A percentile compares a stretch with the other conserved stretches of the same genome.
phyloP scores from a whole-genome alignment of 2,797 vertebrate genomes.

The Darevskia nairensis region DNA sequence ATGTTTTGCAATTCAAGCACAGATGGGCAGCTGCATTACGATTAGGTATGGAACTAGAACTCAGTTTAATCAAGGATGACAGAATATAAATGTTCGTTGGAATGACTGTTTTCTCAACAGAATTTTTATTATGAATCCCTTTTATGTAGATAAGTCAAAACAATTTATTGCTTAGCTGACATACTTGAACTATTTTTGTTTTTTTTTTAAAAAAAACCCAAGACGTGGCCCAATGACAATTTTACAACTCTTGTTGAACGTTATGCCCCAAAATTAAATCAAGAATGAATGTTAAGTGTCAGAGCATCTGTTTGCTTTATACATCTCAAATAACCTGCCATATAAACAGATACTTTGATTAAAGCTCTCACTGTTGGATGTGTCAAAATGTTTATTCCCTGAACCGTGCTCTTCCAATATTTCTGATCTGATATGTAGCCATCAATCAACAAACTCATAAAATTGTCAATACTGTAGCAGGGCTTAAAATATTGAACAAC shows the following conservation, averaged over 20 bases:
- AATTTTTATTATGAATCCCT: slow-evolving; percentile 22
- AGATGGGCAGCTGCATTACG: background rate
- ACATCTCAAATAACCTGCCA: slow-evolving; percentile 8
- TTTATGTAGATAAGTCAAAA: slow-evolving; percentile 17
- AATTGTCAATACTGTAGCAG: slow-evolving; percentile 28
- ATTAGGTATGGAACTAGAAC: background rate
- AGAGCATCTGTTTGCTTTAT: slow-evolving; percentile 22
- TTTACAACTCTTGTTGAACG: slow-evolving; percentile 31
- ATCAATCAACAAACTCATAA: slow-evolving; percentile 48
- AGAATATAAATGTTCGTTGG: slow-evolving; percentile 10
- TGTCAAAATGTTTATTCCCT: slow-evolving; percentile 40
- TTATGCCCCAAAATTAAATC: slow-evolving; percentile 20
- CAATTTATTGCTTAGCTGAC: slow-evolving; percentile 10
- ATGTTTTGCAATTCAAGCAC: background rate
- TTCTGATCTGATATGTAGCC: slow-evolving; percentile 30
- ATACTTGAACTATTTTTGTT: slow-evolving; percentile 27
- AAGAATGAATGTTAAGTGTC: slow-evolving; percentile 49
- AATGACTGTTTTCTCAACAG: background rate
- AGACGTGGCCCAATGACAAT: slow-evolving; percentile 15
- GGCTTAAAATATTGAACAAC: slow-evolving; percentile 42
- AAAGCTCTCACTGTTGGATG: slow-evolving; percentile 34
- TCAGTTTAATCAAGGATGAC: slow-evolving; percentile 15
- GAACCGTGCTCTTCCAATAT: slow-evolving; percentile 17
- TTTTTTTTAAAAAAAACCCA: background rate
- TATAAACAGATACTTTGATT: slow-evolving; percentile 25